phyloP scores from a whole-genome alignment of 2,888 invertebrate genomes.

The Heliconius cydno region DNA sequence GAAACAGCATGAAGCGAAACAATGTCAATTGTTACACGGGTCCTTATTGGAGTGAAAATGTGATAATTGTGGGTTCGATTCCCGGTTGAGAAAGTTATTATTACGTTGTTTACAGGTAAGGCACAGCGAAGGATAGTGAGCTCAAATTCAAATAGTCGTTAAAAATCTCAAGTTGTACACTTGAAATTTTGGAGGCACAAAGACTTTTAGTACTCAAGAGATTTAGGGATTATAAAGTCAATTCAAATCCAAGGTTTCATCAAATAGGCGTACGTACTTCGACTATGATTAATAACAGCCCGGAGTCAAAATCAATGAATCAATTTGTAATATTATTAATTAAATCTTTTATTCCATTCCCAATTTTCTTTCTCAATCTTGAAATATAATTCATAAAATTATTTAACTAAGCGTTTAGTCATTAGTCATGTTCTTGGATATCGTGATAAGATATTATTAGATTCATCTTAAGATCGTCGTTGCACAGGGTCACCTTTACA shows the following conservation, averaged over 20 bases:
- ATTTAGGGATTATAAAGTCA: constrained; percentile 8
- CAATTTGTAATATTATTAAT: constrained; percentile 14
- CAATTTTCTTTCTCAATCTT: neutral
- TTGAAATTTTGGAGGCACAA: neutral
- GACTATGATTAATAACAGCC: constrained; percentile 16
- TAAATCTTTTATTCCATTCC: constrained; percentile 11
- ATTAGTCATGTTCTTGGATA: constrained; percentile 19
- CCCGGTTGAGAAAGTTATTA: too few relatives aligned
- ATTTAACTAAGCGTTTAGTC: neutral
- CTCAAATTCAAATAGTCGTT: neutral
- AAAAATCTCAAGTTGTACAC: neutral
- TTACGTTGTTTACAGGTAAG: too few relatives aligned
- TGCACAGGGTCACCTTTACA: too few relatives aligned
- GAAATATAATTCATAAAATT: constrained; percentile 1
- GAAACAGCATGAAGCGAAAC: too few relatives aligned
- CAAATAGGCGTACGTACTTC: constrained; percentile 4
- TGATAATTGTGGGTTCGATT: too few relatives aligned
- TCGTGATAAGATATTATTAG: constrained; percentile 7
- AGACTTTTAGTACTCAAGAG: neutral
- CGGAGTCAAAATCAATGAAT: constrained; percentile 13
- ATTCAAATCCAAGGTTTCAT: constrained; percentile 17
- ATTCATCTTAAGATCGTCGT: neutral
- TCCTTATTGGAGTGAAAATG: too few relatives aligned
- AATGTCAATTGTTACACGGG: too few relatives aligned
- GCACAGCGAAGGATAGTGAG: too few relatives aligned